Conservation (phyloP, 1,140 invertebrate species). For the Monomorium pharaonis region DNA sequence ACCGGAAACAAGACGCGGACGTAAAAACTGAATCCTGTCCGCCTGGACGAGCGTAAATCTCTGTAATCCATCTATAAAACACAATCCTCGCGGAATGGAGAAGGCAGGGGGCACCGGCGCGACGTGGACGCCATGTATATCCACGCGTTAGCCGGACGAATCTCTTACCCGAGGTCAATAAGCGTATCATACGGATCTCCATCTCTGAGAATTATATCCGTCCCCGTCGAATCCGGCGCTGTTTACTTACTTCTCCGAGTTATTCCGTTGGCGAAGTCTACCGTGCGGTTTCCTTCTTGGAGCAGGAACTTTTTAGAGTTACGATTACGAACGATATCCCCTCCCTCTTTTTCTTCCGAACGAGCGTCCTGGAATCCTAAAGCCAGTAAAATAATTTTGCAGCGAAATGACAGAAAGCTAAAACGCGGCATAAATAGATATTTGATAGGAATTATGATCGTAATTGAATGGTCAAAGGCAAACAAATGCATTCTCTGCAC, state of each 20-base stretch:
- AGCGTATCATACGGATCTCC: conserved; percentile 54
- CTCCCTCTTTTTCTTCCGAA: no score
- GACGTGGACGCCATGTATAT: conserved; percentile 45
- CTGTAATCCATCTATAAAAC: conserved; percentile 79
- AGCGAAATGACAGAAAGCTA: background rate
- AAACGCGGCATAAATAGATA: background rate
- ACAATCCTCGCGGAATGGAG: conserved; percentile 66
- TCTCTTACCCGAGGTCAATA: conserved; percentile 63
- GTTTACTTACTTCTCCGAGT: conserved; percentile 45
- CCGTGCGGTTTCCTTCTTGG: background rate
- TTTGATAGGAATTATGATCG: conserved; percentile 1
- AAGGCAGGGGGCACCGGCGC: background rate
- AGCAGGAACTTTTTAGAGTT: conserved; percentile 3
- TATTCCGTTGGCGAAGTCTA: background rate
- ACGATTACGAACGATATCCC: background rate
- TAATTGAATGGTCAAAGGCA: background rate
- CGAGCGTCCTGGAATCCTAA: background rate
- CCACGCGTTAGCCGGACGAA: conserved; percentile 39
- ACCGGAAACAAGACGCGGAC: conserved; percentile 47
- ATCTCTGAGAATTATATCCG: conserved; percentile 64
- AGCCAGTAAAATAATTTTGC: conserved; percentile 3
- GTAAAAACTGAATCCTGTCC: conserved; percentile 73
- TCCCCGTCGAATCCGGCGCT: conserved; percentile 51
- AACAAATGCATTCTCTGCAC: background rate
- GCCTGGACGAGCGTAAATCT: conserved; percentile 73